A percentile compares a stretch with the other conserved stretches of the same genome.
Conservation (phyloP, 2,113 vertebrate species). For the Campylorhamphus procurvoides region DNA sequence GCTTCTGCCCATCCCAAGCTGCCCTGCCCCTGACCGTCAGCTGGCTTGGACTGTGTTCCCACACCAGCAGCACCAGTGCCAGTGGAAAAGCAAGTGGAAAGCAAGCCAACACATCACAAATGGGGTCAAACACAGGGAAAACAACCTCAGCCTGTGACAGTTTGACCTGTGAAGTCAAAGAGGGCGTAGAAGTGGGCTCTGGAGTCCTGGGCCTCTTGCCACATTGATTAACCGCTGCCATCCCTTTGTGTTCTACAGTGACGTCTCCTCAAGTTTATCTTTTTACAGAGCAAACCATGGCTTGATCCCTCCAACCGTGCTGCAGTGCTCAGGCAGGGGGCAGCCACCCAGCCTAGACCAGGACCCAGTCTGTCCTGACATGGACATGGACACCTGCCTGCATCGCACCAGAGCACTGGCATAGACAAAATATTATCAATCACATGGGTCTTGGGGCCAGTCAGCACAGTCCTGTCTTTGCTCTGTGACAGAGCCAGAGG, state of each 20-base stretch:
- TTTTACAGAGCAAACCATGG: fast-evolving
- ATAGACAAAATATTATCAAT: fast-evolving
- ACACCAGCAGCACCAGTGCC: background rate
- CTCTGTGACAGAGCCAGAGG: background rate
- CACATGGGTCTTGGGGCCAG: fast-evolving
- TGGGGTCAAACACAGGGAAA: background rate
- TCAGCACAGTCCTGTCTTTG: background rate
- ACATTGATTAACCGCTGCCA: background rate
- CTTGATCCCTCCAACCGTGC: fast-evolving
- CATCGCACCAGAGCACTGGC: fast-evolving
- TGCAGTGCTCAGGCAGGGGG: fast-evolving
- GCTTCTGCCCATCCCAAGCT: background rate
- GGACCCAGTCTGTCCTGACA: background rate
- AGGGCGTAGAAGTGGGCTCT: fast-evolving
- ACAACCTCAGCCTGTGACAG: fast-evolving
- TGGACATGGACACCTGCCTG: too few species aligned
- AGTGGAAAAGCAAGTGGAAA: background rate
- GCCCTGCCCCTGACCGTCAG: background rate
- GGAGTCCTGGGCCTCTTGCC: background rate
- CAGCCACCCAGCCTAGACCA: too few species aligned
- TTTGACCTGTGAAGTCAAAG: fast-evolving
- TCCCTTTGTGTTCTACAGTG: background rate
- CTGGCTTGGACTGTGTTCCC: too few species aligned
- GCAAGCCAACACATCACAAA: fast-evolving
- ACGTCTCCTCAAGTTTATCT: background rate